Evolutionary conservation across 2,888 invertebrate genomes (phyloP).

Genomic region (Xestia ashworthii): DNA sequence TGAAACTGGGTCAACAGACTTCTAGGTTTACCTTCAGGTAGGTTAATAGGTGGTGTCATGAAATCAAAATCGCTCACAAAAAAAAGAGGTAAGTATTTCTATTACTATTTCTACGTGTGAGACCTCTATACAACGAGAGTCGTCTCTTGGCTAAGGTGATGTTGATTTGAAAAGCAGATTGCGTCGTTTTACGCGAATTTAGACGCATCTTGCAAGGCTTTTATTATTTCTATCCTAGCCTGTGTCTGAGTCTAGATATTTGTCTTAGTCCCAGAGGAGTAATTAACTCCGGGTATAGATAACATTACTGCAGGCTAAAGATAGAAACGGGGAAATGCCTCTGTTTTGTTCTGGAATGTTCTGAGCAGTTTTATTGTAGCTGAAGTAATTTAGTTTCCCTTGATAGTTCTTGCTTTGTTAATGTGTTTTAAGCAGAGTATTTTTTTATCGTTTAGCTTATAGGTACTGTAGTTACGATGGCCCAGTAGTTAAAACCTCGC

Average conservation of each 20-base stretch:
- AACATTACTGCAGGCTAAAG: conserved; percentile 50
- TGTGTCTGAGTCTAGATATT: conserved; percentile 29
- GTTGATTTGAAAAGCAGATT: neutral
- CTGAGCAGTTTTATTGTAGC: conserved; percentile 29
- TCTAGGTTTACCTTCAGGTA: neutral
- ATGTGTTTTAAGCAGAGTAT: neutral
- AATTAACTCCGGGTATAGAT: conserved; percentile 53
- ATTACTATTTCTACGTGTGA: too few species aligned
- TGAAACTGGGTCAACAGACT: neutral
- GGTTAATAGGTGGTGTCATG: neutral
- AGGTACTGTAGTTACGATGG: neutral
- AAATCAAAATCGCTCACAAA: too few species aligned
- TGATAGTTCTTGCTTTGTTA: neutral
- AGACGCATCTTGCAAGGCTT: conserved; percentile 8
- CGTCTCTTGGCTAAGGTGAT: neutral
- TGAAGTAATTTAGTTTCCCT: conserved; percentile 18
- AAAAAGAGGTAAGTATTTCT: too few species aligned
- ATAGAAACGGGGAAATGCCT: conserved; percentile 45
- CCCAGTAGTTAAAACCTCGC: too few species aligned
- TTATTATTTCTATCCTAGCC: conserved; percentile 30
- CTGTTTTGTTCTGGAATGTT: conserved; percentile 30
- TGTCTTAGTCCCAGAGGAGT: conserved; percentile 45
- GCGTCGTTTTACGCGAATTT: neutral
- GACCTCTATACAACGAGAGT: too few species aligned
- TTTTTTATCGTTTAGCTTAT: neutral